Evolutionary conservation across 2,113 vertebrate species (phyloP).

Genomic region (Thamnaconus septentrionalis): DNA sequence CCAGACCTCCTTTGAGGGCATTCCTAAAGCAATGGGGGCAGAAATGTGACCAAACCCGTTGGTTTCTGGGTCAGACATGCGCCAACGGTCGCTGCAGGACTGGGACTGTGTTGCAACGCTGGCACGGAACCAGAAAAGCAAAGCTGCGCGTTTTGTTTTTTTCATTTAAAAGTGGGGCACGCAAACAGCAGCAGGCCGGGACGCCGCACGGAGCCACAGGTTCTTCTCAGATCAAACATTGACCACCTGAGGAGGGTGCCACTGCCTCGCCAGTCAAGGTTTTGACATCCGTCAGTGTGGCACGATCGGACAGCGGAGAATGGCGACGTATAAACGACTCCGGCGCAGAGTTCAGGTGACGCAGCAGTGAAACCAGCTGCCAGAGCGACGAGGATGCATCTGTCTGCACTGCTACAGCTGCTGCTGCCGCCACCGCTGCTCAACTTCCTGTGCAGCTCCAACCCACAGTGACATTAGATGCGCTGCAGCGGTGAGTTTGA

Average conservation of each 20-base stretch:
- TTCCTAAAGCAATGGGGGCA: constrained; percentile 9
- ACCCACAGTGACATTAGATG: too few relatives aligned
- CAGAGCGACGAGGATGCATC: too few relatives aligned
- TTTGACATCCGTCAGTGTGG: constrained; percentile 2
- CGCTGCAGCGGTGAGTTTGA: too few relatives aligned
- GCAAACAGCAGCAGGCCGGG: constrained; percentile 44
- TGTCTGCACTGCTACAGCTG: too few relatives aligned
- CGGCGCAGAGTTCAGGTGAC: too few relatives aligned
- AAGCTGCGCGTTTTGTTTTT: constrained; percentile 14
- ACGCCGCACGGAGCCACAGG: constrained; percentile 25
- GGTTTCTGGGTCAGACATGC: constrained; percentile 36
- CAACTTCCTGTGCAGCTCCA: too few relatives aligned
- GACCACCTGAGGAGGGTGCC: constrained; percentile 5
- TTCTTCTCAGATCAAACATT: constrained; percentile 27
- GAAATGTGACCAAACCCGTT: constrained; percentile 33
- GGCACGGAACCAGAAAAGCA: constrained; percentile 44
- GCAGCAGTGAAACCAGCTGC: too few relatives aligned
- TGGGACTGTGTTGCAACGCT: constrained; percentile 42
- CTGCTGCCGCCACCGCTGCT: too few relatives aligned
- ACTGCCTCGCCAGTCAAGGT: background rate
- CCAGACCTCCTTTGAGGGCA: background rate
- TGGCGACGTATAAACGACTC: too few relatives aligned
- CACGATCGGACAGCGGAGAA: background rate
- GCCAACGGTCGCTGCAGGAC: constrained; percentile 18
- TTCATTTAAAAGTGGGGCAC: constrained; percentile 50